Conservation (phyloP, 2,888 invertebrate species). For the Tetragonisca angustula region DNA sequence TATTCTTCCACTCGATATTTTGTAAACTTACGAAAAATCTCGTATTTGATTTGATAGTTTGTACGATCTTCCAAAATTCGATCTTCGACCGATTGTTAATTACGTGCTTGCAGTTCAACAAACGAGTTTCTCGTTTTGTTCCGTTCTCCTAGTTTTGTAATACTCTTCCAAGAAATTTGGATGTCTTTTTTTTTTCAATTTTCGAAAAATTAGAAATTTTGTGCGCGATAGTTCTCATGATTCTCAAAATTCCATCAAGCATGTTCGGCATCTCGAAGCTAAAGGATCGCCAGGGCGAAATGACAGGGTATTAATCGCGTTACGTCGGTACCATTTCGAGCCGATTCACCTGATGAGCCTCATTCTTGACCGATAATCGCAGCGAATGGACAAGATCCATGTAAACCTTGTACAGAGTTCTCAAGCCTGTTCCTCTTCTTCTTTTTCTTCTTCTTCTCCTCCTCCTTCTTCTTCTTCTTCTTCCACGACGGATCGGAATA, state of each 20-base stretch:
- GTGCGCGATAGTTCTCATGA: too few species aligned
- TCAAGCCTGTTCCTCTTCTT: constrained; percentile 58
- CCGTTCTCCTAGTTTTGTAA: too few species aligned
- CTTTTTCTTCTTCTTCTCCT: not conserved
- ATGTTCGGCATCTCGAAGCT: not conserved
- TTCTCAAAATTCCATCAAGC: not conserved
- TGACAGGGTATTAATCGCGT: constrained; percentile 50
- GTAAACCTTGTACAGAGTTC: constrained; percentile 44
- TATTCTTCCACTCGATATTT: not conserved
- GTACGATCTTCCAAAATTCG: not conserved
- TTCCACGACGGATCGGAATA: constrained; percentile 84
- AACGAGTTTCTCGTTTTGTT: too few species aligned
- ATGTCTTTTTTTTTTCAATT: too few species aligned
- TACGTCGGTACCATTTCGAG: constrained; percentile 53
- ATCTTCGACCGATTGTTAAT: too few species aligned
- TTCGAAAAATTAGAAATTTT: too few species aligned
- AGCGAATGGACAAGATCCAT: constrained; percentile 37
- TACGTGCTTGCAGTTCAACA: too few species aligned
- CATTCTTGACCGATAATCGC: constrained; percentile 53
- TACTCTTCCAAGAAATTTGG: too few species aligned
- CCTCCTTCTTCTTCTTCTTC: constrained; percentile 49
- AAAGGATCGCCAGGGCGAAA: not conserved
- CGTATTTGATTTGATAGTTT: not conserved
- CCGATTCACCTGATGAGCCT: constrained; percentile 65
- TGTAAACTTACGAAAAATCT: not conserved